phyloP scores from a whole-genome alignment of 2,113 vertebrate genomes.

The Albula goreensis region DNA sequence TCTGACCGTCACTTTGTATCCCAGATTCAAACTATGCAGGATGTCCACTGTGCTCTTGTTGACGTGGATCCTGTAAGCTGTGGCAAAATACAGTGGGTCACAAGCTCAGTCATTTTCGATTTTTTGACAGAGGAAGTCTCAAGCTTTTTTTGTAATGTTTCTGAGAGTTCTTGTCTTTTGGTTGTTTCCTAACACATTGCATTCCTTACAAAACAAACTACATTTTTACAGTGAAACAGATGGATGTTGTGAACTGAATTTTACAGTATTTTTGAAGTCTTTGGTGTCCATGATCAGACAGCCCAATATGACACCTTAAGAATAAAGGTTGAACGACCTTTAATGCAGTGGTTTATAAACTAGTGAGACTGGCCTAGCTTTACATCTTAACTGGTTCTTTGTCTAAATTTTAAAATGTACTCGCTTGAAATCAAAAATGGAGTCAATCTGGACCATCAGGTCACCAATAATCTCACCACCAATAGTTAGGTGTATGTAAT shows the following conservation, averaged over 20 bases:
- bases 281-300: too few relatives aligned
- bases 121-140: too few relatives aligned
- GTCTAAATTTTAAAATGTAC: not conserved
- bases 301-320: too few relatives aligned
- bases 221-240: too few relatives aligned
- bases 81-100: not conserved
- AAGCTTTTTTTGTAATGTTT: too few relatives aligned
- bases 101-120: not conserved
- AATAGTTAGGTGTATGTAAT: not conserved
- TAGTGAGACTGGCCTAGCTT: not conserved
- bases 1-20: slow-evolving; percentile 75
- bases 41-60: slow-evolving; percentile 80
- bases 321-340: too few relatives aligned
- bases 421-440: not conserved
- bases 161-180: too few relatives aligned
- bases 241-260: too few relatives aligned
- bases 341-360: not conserved
- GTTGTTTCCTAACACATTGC: too few relatives aligned
- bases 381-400: not conserved
- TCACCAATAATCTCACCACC: not conserved
- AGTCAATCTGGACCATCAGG: not conserved
- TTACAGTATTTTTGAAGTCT: too few relatives aligned
- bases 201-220: too few relatives aligned
- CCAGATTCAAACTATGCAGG: slow-evolving; percentile 72
- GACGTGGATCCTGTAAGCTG: slow-evolving; percentile 89